Percentiles rank a stretch among this genome's conserved stretches.
These are phyloP conservation scores for Sebastes flavidus DNA, from an alignment of 2,797 vertebrate genomes.

Conservation along the genomic window DNA sequence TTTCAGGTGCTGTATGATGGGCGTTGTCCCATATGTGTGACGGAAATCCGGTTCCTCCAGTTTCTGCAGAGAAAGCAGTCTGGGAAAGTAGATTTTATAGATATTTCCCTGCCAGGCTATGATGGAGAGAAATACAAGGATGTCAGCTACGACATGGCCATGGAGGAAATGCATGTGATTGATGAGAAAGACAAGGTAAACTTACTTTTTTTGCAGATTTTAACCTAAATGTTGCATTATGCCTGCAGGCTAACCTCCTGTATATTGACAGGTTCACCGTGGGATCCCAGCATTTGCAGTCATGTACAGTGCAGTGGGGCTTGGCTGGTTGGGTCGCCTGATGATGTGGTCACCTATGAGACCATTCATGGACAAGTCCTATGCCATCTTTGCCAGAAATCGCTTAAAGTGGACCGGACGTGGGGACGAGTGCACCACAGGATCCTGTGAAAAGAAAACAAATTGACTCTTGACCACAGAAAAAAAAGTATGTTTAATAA, in stretches of 20 bases:
- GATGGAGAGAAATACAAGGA: constrained; percentile 59
- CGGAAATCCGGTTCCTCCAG: constrained; percentile 73
- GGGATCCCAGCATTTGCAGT: constrained; percentile 75
- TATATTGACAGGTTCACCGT: constrained; percentile 64
- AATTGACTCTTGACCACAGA: constrained; percentile 5
- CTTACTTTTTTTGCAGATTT: neutral
- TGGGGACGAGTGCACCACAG: constrained; percentile 58
- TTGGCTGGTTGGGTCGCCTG: constrained; percentile 67
- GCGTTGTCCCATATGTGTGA: constrained; percentile 76
- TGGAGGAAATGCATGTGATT: constrained; percentile 81
- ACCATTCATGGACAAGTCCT: constrained; percentile 73
- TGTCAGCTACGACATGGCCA: constrained; percentile 75
- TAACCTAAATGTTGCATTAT: neutral
- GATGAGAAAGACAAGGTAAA: constrained; percentile 70
- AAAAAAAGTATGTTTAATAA: neutral
- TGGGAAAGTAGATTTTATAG: constrained; percentile 65
- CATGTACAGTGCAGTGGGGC: constrained; percentile 75
- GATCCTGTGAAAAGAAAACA: constrained; percentile 68
- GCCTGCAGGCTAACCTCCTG: neutral
- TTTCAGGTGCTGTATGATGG: constrained; percentile 77
- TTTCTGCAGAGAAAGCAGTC: constrained; percentile 65
- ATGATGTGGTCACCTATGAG: constrained; percentile 71
- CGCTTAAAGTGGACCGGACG: constrained; percentile 77
- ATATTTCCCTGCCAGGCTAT: constrained; percentile 68
- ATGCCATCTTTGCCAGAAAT: constrained; percentile 74